phyloP scores from a whole-genome alignment of 2,797 vertebrate species.

The Takifugu rubripes region DNA sequence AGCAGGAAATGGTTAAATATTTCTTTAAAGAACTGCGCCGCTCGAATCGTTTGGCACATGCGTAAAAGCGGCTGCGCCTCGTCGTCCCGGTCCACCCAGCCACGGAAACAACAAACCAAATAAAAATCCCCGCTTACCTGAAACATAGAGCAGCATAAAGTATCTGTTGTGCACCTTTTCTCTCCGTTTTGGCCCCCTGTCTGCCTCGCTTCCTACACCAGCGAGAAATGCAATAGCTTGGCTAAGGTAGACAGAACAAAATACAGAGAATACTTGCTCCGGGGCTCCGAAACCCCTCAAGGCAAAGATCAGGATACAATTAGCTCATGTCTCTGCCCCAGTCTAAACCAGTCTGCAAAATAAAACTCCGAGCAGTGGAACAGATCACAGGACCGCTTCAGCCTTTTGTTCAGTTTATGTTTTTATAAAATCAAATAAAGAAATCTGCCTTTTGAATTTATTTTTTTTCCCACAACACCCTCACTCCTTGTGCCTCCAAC shows the following conservation, averaged over 20 bases:
- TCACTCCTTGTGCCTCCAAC: conserved; percentile 86
- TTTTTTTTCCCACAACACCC: conserved; percentile 73
- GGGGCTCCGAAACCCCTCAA: conserved; percentile 97
- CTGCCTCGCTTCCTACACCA: conserved; percentile 92
- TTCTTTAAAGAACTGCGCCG: conserved; percentile 74
- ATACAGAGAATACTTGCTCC: conserved; percentile 98
- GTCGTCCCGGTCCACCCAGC: conserved; percentile 83
- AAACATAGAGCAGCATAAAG: conserved; percentile 84
- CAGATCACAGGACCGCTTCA: conserved; percentile 80
- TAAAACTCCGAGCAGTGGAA: conserved; percentile 88
- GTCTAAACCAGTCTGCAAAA: conserved; percentile 92
- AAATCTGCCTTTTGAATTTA: conserved; percentile 46
- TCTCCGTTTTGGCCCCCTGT: conserved; percentile 83
- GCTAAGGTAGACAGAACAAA: conserved; percentile 99
- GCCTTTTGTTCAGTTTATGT: conserved; percentile 78
- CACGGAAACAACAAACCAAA: conserved; percentile 85
- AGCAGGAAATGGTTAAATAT: conserved; percentile 79
- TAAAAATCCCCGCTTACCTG: conserved; percentile 89
- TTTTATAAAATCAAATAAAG: conserved; percentile 76
- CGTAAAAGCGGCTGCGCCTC: conserved; percentile 94
- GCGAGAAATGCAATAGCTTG: conserved; percentile 98
- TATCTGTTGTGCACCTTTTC: conserved; percentile 61
- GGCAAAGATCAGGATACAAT: conserved; percentile 99
- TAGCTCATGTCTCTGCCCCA: conserved; percentile 97
- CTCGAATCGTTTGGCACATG: conserved; percentile 89